Percentiles rank a stretch among this genome's conserved stretches.
phyloP scores from a whole-genome alignment of 2,113 vertebrate genomes.

The Cyrtonyx montezumae region DNA sequence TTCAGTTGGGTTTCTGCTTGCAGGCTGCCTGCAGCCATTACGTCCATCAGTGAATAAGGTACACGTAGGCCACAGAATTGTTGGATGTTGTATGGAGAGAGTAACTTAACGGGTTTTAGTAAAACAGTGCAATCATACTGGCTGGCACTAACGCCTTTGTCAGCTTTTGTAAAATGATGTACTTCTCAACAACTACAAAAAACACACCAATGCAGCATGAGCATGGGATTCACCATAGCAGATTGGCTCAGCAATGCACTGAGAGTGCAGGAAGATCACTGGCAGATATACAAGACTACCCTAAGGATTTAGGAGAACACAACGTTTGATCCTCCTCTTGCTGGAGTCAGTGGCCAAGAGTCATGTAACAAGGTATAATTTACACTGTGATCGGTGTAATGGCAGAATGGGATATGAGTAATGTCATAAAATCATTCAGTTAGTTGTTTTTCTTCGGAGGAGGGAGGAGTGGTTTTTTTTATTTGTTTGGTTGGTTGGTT shows the following conservation, averaged over 20 bases:
- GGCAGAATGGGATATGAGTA: background rate
- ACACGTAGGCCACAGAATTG: background rate
- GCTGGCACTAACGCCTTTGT: background rate
- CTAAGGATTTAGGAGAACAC: background rate
- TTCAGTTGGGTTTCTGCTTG: background rate
- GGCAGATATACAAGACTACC: background rate
- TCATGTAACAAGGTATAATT: constrained; percentile 17
- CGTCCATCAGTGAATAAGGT: background rate
- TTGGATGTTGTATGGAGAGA: background rate
- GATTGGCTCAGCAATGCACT: background rate
- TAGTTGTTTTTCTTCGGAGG: background rate
- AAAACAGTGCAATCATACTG: background rate
- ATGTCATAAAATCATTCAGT: constrained; percentile 9
- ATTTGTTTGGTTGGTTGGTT: too few relatives aligned
- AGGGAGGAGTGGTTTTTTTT: too few relatives aligned
- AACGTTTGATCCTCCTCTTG: background rate
- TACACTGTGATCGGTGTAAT: background rate
- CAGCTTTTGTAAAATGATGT: background rate
- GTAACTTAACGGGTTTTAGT: background rate
- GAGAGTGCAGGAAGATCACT: background rate
- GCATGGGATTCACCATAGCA: background rate
- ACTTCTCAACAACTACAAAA: background rate
- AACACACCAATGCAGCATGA: background rate
- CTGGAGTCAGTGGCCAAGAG: background rate
- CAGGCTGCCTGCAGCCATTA: background rate